Evolutionary conservation across 2,888 invertebrate species (phyloP).

Genomic region (Dorcus parallelipipedus): DNA sequence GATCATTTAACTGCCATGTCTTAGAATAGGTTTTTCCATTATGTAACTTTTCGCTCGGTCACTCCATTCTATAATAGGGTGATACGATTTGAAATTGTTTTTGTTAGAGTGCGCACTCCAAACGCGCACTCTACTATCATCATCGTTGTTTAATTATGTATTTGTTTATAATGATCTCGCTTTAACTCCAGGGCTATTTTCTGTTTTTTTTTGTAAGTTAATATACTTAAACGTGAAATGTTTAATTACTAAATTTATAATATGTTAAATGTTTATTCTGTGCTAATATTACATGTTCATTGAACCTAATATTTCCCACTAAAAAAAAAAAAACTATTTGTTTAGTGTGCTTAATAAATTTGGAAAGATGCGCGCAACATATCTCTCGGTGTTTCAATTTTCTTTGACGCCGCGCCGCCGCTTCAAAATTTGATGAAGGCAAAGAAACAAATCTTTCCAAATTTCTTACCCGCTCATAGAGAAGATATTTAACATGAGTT

Average conservation of each 20-base stretch:
- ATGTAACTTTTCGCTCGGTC: not conserved
- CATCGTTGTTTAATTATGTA: too few relatives aligned
- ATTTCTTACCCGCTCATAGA: not conserved
- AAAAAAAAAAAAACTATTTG: too few relatives aligned
- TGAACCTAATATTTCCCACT: not conserved
- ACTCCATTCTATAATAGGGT: too few relatives aligned
- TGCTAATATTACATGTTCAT: conserved; percentile 2
- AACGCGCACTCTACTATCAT: too few relatives aligned
- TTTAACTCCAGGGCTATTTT: conserved; percentile 3
- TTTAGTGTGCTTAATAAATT: too few relatives aligned
- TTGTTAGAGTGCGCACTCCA: too few relatives aligned
- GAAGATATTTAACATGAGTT: not conserved
- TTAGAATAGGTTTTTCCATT: not conserved
- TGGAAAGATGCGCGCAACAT: too few relatives aligned
- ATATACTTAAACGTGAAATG: not conserved
- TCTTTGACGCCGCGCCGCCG: too few relatives aligned
- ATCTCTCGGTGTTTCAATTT: too few relatives aligned
- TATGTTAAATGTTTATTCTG: not conserved
- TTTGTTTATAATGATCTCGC: conserved; percentile 1
- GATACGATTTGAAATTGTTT: too few relatives aligned
- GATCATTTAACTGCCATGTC: conserved; percentile 1
- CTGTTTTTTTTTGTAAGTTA: not conserved
- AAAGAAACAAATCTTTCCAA: conserved; percentile 1
- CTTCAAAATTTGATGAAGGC: too few relatives aligned
- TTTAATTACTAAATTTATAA: not conserved